A percentile compares a stretch with the other conserved stretches of the same genome.
Conservation (phyloP, 2,113 vertebrate species). For the Takifugu flavidus region DNA sequence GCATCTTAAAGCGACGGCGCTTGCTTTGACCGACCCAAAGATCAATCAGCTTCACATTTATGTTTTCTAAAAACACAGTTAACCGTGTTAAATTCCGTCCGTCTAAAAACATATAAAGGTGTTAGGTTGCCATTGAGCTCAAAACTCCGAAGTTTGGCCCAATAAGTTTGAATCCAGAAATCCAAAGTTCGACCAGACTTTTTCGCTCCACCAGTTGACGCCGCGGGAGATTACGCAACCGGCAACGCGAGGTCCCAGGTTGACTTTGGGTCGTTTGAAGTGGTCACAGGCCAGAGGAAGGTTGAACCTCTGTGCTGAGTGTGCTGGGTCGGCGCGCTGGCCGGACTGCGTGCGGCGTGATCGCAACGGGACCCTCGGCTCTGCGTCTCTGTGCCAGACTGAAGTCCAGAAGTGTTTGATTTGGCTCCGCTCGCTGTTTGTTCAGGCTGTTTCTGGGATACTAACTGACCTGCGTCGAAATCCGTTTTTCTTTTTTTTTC, state of each 20-base stretch:
- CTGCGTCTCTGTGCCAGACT: conserved; percentile 54
- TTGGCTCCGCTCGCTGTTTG: conserved; percentile 69
- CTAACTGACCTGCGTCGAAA: conserved; percentile 53
- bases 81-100: too few relatives aligned
- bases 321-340: conserved; percentile 16
- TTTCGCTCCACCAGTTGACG: background rate
- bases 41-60: too few relatives aligned
- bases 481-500: conserved; percentile 8
- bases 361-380: conserved; percentile 30
- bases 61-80: too few relatives aligned
- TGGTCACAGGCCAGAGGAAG: background rate
- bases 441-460: conserved; percentile 70
- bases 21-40: too few relatives aligned
- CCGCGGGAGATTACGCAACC: background rate
- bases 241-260: background rate
- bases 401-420: conserved; percentile 70
- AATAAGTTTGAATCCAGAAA: background rate
- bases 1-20: conserved; percentile 11
- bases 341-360: conserved; percentile 42
- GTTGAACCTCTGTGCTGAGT: conserved; percentile 13
- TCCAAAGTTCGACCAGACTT: background rate
- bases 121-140: too few relatives aligned
- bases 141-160: too few relatives aligned
- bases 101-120: too few relatives aligned
- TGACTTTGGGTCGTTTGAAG: conserved; percentile 1